Conservation (phyloP, 2,113 vertebrate genomes). For the Chaetodon auriga region DNA sequence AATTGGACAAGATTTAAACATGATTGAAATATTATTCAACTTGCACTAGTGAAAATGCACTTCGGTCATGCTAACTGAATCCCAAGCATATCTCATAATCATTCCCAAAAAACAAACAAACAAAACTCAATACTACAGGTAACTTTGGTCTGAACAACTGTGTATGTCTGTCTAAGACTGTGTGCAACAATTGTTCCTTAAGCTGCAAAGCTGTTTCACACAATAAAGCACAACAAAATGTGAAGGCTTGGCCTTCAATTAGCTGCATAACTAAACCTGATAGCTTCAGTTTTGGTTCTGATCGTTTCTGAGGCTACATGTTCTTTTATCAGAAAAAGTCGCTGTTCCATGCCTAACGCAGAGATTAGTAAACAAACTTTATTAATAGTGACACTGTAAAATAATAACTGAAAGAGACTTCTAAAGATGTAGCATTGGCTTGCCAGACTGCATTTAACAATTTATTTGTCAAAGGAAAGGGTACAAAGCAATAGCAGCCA, state of each 20-base stretch:
- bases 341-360: background rate
- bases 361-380: background rate
- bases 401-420: conserved; percentile 28
- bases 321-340: background rate
- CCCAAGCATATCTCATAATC: background rate
- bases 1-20: conserved; percentile 12
- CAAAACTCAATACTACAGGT: no score
- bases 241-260: background rate
- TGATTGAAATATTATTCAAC: conserved; percentile 41
- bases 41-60: background rate
- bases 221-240: background rate
- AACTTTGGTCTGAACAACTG: background rate
- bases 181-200: background rate
- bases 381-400: conserved; percentile 13
- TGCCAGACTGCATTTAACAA: conserved; percentile 29
- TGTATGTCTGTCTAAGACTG: background rate
- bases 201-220: background rate
- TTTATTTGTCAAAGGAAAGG: conserved; percentile 24
- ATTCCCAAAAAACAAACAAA: background rate
- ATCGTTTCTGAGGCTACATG: background rate
- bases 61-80: background rate
- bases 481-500: conserved; percentile 22
- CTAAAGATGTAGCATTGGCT: conserved; percentile 9
- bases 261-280: conserved; percentile 2
- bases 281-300: background rate